Percentiles rank a stretch among this genome's conserved stretches.
These are phyloP conservation scores for Agelastica alni DNA, from an alignment of 2,888 invertebrate species.

Conservation along the genomic window DNA sequence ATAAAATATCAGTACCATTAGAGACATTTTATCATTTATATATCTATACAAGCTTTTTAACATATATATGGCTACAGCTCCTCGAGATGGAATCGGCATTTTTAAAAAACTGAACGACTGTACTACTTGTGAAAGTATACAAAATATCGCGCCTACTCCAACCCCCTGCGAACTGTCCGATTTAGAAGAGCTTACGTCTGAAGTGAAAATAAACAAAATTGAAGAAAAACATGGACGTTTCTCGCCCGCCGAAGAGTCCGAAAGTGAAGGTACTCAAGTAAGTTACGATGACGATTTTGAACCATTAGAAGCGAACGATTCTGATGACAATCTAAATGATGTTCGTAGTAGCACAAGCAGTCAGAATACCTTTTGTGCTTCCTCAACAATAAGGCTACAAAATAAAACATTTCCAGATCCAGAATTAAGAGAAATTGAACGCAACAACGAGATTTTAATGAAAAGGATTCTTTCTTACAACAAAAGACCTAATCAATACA, in stretches of 20 bases:
- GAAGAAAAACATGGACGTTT: background rate
- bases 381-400: background rate
- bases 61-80: slow-evolving; percentile 7
- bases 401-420: slow-evolving; percentile 37
- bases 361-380: background rate
- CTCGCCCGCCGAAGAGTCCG: background rate
- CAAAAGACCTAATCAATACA: slow-evolving; percentile 38
- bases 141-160: slow-evolving; percentile 10
- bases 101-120: slow-evolving; percentile 26
- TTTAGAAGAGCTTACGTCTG: slow-evolving; percentile 1
- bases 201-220: background rate
- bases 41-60: background rate
- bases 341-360: background rate
- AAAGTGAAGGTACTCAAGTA: background rate
- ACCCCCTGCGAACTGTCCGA: slow-evolving; percentile 3
- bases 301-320: background rate
- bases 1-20: slow-evolving; percentile 4
- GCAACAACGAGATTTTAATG: slow-evolving; percentile 39
- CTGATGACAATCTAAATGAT: background rate
- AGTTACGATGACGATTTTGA: slow-evolving; percentile 7
- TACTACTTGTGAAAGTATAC: slow-evolving; percentile 26
- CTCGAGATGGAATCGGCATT: slow-evolving; percentile 1
- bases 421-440: slow-evolving; percentile 36
- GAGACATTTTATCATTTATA: background rate
- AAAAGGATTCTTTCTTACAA: slow-evolving; percentile 42